Conservation (phyloP, 2,797 vertebrate species). For the Lutra lutra region DNA sequence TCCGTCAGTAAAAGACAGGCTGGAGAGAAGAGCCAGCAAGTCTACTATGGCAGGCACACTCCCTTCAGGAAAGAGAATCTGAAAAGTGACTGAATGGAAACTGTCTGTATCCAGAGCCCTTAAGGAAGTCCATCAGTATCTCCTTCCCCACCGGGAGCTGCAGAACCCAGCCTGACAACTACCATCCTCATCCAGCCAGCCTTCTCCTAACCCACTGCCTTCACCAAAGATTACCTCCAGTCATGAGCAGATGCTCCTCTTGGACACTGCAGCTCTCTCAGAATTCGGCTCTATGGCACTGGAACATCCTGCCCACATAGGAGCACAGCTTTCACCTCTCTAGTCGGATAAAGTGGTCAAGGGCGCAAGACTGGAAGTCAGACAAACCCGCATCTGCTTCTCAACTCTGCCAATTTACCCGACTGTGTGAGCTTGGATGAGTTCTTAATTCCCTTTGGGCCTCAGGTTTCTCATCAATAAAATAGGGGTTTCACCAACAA, state of each 20-base stretch:
- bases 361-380: neutral
- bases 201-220: neutral
- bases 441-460: neutral
- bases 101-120: neutral
- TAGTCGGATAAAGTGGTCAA: neutral
- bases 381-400: neutral
- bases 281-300: neutral
- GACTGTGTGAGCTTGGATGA: neutral
- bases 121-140: neutral
- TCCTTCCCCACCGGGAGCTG: neutral
- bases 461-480: neutral
- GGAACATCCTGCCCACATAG: rapidly evolving
- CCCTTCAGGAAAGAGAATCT: neutral
- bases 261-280: neutral
- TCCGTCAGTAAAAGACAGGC: neutral
- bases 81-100: neutral
- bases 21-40: neutral
- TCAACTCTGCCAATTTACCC: neutral
- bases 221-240: neutral
- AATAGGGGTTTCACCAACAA: neutral
- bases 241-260: neutral
- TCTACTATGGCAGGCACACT: neutral
- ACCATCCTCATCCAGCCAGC: neutral
- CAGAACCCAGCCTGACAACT: neutral
- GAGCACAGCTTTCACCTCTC: neutral